A percentile compares a stretch with the other conserved stretches of the same genome.
Evolutionary conservation across 2,797 vertebrate genomes (phyloP).

Genomic region (Sebastes trivittatus): DNA sequence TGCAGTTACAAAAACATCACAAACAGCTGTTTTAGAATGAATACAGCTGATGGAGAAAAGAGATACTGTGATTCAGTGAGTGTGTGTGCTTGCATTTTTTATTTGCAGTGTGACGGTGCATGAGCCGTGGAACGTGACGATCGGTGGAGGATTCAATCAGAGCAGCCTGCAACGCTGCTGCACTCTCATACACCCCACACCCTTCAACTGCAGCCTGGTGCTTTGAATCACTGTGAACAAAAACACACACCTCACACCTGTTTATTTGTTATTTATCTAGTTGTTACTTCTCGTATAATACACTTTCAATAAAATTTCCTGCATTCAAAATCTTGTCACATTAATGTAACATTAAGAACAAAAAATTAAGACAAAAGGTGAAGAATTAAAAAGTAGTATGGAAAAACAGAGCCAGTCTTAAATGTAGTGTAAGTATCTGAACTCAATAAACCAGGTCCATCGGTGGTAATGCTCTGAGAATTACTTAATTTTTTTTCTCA

Average conservation of each 20-base stretch:
- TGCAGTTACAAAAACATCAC: neutral
- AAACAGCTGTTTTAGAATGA: neutral
- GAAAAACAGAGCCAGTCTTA: neutral
- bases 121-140: conserved; percentile 41
- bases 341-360: neutral
- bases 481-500: neutral
- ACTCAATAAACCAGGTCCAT: neutral
- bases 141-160: conserved; percentile 37
- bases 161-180: conserved; percentile 60
- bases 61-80: neutral
- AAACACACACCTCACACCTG: neutral
- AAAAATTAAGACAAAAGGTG: neutral
- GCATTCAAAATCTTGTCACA: neutral
- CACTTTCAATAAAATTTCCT: neutral
- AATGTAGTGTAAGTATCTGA: neutral
- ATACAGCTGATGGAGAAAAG: neutral
- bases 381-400: neutral
- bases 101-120: conserved; percentile 48
- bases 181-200: conserved; percentile 13
- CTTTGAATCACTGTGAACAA: conserved; percentile 29
- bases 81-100: neutral
- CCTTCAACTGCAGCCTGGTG: conserved; percentile 68
- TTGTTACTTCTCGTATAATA: neutral
- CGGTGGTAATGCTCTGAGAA: neutral
- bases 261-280: no score